These are phyloP conservation scores for Aurelia sp. DNA, from an alignment of 30 jellyfish, hydroid and myxozoan species.

Conservation along the genomic window DNA sequence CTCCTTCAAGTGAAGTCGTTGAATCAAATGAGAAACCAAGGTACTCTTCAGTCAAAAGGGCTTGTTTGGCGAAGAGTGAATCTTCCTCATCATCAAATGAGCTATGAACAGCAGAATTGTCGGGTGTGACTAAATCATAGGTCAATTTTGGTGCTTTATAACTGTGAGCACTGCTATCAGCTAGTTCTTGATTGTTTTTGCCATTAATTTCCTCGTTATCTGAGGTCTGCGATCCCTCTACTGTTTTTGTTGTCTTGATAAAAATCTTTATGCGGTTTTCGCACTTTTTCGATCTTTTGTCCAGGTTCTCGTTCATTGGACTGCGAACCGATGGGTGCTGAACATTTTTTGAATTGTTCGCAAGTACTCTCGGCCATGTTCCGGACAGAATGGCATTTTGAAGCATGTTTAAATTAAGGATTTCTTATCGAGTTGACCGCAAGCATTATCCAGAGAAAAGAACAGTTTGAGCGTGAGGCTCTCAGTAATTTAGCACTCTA, in stretches of 20 bases:
- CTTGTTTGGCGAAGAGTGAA: background rate
- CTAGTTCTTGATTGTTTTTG: background rate
- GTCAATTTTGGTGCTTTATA: constrained; percentile 41
- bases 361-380: constrained; percentile 49
- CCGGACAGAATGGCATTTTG: constrained; percentile 60
- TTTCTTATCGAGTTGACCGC: too few relatives aligned
- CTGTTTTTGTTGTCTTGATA: background rate
- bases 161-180: background rate
- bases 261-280: background rate
- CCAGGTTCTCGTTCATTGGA: background rate
- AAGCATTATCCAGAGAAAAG: too few relatives aligned
- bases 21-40: constrained; percentile 68
- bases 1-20: constrained; percentile 40
- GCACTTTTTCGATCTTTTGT: background rate
- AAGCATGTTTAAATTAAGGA: constrained; percentile 1
- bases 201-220: background rate
- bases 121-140: constrained; percentile 24
- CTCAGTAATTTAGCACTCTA: too few relatives aligned
- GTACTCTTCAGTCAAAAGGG: constrained; percentile 33
- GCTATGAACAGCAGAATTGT: background rate
- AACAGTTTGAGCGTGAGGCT: too few relatives aligned
- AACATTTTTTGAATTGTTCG: background rate
- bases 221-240: background rate
- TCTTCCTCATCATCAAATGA: background rate
- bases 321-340: constrained; percentile 8